Evolutionary conservation across 2,113 vertebrate species (phyloP).

Genomic region (Pterocles burchelli): DNA sequence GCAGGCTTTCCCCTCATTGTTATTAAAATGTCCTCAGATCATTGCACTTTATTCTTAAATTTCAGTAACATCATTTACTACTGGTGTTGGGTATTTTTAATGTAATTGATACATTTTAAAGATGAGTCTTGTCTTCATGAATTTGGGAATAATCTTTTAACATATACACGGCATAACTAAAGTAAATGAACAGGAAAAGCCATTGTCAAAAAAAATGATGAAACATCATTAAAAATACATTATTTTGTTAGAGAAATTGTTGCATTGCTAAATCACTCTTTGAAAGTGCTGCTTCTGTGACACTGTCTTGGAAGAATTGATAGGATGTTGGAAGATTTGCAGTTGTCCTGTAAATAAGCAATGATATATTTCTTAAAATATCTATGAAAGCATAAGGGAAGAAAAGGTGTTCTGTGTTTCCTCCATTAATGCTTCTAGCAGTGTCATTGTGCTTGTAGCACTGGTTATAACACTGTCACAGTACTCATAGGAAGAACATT

Average conservation of each 20-base stretch:
- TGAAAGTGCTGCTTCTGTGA: background rate
- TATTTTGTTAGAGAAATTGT: background rate
- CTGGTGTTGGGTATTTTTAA: background rate
- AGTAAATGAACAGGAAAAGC: background rate
- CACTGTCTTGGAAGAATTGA: background rate
- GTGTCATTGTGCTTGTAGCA: background rate
- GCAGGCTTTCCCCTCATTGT: background rate
- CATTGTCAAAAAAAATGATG: background rate
- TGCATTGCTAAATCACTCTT: background rate
- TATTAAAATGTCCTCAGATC: background rate
- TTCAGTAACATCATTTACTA: background rate
- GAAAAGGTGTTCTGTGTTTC: background rate
- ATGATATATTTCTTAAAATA: background rate
- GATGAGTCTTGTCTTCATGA: background rate
- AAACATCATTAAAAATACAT: background rate
- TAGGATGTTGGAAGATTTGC: background rate
- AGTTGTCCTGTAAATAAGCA: background rate
- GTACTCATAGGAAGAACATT: background rate
- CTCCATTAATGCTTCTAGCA: background rate
- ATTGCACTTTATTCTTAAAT: background rate
- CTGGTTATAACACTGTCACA: background rate
- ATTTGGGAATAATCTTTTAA: background rate
- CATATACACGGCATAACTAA: background rate
- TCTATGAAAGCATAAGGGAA: background rate
- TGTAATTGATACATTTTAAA: background rate